These are phyloP conservation scores for Progne subis DNA, from an alignment of 2,113 vertebrate genomes.

Conservation along the genomic window DNA sequence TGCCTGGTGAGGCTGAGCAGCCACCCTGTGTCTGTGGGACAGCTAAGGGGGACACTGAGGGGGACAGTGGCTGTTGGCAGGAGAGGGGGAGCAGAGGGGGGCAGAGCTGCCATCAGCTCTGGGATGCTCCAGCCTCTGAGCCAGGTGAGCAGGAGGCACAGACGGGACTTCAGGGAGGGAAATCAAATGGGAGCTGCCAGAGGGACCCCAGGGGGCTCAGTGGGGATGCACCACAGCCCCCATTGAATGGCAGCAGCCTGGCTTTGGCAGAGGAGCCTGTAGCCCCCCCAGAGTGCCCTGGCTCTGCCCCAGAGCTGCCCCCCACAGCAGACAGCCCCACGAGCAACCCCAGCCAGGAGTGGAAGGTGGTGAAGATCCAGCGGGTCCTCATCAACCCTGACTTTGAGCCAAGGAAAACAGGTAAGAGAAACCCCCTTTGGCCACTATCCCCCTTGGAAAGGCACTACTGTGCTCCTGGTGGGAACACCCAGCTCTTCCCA, in stretches of 20 bases:
- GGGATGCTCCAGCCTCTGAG: not conserved
- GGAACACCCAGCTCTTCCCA: slow-evolving; percentile 18
- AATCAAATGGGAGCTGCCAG: not conserved
- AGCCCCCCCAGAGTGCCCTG: fast-evolving
- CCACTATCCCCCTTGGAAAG: not conserved
- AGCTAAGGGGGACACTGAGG: not conserved
- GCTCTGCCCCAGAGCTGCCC: not conserved
- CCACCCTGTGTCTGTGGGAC: not conserved
- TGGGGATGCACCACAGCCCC: fast-evolving
- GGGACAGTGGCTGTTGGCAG: not conserved
- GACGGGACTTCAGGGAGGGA: not conserved
- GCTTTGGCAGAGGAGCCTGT: fast-evolving
- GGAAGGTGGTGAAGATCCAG: slow-evolving; percentile 64
- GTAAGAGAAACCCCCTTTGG: slow-evolving; percentile 51
- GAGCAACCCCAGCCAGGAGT: not conserved
- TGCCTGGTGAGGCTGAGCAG: not conserved
- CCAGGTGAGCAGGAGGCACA: not conserved
- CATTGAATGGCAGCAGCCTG: not conserved
- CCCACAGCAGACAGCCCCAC: not conserved
- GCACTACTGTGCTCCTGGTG: not conserved
- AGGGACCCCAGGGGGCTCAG: not conserved
- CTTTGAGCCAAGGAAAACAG: slow-evolving; percentile 45
- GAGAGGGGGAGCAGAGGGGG: not conserved
- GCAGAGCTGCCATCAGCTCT: not conserved
- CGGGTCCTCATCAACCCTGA: slow-evolving; percentile 21